phyloP scores from a whole-genome alignment of 2,888 invertebrate species.

The Panopea generosa region DNA sequence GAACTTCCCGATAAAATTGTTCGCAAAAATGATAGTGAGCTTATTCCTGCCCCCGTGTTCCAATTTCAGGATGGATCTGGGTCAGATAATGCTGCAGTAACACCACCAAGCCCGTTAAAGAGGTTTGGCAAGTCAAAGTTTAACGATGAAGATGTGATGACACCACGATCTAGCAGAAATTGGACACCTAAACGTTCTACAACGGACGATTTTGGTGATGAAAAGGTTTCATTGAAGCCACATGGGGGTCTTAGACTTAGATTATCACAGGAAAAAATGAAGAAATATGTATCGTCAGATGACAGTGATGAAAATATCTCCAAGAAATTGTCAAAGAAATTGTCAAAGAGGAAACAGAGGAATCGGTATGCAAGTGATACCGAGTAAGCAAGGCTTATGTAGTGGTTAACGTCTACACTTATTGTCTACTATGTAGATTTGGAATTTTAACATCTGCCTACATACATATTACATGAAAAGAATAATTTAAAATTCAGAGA shows the following conservation, averaged over 20 bases:
- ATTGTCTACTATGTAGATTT: too few species aligned
- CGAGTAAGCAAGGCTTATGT: not conserved
- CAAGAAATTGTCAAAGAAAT: not conserved
- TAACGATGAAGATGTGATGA: not conserved
- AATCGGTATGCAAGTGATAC: conserved; percentile 3
- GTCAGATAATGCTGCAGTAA: conserved; percentile 11
- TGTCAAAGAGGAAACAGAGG: not conserved
- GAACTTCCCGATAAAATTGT: not conserved
- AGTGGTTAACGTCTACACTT: too few species aligned
- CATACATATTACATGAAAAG: too few species aligned
- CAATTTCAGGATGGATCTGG: conserved; percentile 15
- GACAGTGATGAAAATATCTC: conserved; percentile 10
- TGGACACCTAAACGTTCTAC: not conserved
- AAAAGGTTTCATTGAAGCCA: not conserved
- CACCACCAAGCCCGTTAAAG: not conserved
- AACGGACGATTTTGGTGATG: not conserved
- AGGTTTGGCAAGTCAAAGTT: not conserved
- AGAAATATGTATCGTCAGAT: not conserved
- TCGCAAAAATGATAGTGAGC: not conserved
- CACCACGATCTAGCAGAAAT: not conserved
- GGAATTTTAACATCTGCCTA: too few species aligned
- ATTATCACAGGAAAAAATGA: not conserved
- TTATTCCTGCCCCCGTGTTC: not conserved
- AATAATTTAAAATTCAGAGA: too few species aligned
- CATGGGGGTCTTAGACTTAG: not conserved